Conservation (phyloP, 2,888 invertebrate species). For the Platynereis dumerilii region DNA sequence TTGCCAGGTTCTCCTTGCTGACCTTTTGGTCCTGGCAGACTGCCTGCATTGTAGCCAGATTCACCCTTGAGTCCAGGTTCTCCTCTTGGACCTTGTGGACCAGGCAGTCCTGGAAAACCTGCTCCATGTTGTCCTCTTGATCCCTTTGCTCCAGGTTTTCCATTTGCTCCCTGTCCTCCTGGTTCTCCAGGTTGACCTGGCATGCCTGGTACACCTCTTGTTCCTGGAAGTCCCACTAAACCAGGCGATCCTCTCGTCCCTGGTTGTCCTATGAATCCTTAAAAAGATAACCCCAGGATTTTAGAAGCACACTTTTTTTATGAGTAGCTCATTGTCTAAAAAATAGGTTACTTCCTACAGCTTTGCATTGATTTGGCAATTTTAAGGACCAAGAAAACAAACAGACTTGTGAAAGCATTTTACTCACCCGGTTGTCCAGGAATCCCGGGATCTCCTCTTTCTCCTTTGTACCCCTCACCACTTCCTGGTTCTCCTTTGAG, state of each 20-base stretch:
- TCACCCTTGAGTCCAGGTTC: background rate
- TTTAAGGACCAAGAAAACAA: background rate
- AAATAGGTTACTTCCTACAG: no score
- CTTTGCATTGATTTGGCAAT: background rate
- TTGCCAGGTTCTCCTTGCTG: constrained; percentile 6
- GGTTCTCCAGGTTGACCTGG: background rate
- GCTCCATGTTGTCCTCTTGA: background rate
- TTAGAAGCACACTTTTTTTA: background rate
- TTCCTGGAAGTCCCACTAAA: background rate
- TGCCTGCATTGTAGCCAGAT: background rate
- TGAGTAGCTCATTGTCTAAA: no score
- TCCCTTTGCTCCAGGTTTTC: background rate
- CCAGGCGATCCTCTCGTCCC: background rate
- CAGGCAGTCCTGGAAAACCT: constrained; percentile 2
- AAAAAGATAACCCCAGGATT: background rate
- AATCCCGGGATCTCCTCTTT: background rate
- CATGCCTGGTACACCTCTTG: background rate
- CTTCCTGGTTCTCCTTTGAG: constrained; percentile 2
- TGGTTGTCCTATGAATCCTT: background rate
- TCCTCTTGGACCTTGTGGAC: background rate
- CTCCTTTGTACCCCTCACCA: background rate
- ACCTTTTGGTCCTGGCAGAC: background rate
- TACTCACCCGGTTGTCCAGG: background rate
- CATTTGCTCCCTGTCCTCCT: background rate
- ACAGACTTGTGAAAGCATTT: background rate